Conservation (phyloP, 2,113 vertebrate species). For the Heterocephalus glaber region DNA sequence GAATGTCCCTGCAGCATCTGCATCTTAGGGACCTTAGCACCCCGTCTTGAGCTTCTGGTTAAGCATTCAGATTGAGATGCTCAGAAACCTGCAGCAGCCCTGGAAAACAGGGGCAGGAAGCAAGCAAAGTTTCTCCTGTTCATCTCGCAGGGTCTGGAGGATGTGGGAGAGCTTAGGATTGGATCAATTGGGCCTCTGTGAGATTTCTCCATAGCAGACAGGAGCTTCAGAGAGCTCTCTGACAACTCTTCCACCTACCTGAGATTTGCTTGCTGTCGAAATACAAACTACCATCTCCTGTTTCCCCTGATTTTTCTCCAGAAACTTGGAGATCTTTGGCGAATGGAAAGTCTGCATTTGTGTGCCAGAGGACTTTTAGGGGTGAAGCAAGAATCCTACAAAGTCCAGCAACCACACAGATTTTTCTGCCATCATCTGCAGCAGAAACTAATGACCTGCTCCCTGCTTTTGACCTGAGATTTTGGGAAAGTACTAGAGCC, state of each 20-base stretch:
- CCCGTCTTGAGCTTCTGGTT: background rate
- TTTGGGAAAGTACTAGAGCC: background rate
- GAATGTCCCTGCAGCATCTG: background rate
- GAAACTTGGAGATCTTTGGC: background rate
- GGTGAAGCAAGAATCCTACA: background rate
- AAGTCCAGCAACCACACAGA: background rate
- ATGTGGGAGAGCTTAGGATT: background rate
- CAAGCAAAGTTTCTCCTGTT: background rate
- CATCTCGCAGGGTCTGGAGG: background rate
- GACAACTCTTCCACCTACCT: background rate
- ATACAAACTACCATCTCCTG: background rate
- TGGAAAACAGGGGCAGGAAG: background rate
- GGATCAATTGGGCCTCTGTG: background rate
- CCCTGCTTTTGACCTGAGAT: background rate
- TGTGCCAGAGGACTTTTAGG: background rate
- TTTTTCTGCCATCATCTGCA: background rate
- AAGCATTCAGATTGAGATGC: background rate
- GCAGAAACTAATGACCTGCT: background rate
- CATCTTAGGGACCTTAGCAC: background rate
- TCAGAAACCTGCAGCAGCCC: background rate
- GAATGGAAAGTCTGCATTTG: background rate
- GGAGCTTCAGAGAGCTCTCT: background rate
- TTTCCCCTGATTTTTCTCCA: background rate
- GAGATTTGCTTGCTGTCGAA: background rate
- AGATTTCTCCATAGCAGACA: background rate